phyloP scores from a whole-genome alignment of 2,888 invertebrate genomes.

The Endotricha flammealis region DNA sequence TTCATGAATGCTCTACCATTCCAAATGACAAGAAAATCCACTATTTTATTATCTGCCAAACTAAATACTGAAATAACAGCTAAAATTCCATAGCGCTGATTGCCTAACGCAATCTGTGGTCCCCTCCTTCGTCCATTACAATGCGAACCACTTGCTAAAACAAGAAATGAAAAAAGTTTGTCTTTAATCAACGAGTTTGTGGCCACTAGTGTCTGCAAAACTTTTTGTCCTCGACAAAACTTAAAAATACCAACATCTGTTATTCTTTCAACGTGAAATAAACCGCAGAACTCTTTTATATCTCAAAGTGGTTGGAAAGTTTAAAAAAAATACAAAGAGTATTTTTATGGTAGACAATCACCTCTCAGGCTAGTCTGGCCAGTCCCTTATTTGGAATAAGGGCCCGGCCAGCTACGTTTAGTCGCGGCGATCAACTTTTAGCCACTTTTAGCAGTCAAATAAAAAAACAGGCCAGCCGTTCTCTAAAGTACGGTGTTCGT shows the following conservation, averaged over 20 bases:
- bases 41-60: too few species aligned
- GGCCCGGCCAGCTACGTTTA: too few species aligned
- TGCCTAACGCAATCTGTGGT: constrained; percentile 25
- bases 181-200: constrained; percentile 46
- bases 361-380: too few species aligned
- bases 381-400: too few species aligned
- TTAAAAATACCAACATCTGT: constrained; percentile 27
- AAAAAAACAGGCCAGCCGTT: too few species aligned
- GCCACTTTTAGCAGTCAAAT: too few species aligned
- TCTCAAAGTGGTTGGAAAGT: not conserved
- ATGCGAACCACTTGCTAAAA: constrained; percentile 32
- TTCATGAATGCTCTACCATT: too few species aligned
- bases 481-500: too few species aligned
- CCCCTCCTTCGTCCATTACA: constrained; percentile 34
- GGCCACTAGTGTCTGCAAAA: constrained; percentile 30
- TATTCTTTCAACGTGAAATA: constrained; percentile 14
- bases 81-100: constrained; percentile 3
- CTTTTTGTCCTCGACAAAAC: constrained; percentile 30
- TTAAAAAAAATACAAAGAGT: too few species aligned
- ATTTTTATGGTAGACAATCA: too few species aligned
- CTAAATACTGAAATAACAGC: constrained; percentile 3
- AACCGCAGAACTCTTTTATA: not conserved
- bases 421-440: too few species aligned
- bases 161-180: constrained; percentile 51
- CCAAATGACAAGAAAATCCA: too few species aligned